These are phyloP conservation scores for Drosophila aldrichi DNA, from an alignment of 2,888 invertebrate genomes.

Conservation along the genomic window DNA sequence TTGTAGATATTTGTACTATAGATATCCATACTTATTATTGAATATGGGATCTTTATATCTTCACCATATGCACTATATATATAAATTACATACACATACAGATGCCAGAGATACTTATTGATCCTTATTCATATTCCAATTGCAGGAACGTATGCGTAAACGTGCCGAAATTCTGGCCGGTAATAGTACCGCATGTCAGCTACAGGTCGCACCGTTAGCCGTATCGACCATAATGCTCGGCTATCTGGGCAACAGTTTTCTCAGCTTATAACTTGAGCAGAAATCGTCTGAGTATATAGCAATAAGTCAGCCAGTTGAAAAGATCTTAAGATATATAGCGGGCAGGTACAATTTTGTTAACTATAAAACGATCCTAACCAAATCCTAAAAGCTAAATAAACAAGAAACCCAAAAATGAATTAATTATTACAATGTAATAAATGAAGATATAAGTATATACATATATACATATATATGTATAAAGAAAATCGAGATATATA, in stretches of 20 bases:
- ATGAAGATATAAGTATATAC: conserved; percentile 15
- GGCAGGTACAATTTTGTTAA: conserved; percentile 55
- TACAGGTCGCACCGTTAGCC: conserved; percentile 80
- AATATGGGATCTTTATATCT: too few relatives aligned
- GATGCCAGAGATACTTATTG: neutral
- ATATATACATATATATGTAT: neutral
- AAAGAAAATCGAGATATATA: too few relatives aligned
- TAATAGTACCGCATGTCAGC: conserved; percentile 85
- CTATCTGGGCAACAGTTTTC: conserved; percentile 78
- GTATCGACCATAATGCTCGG: conserved; percentile 82
- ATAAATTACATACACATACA: neutral
- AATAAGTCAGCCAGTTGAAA: conserved; percentile 24
- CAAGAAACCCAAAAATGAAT: conserved; percentile 18
- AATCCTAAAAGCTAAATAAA: conserved; percentile 15
- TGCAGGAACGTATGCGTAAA: conserved; percentile 87
- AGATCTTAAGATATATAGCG: conserved; percentile 41
- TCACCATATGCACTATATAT: neutral
- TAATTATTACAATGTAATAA: conserved; percentile 72
- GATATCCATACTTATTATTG: too few relatives aligned
- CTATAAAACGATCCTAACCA: conserved; percentile 11
- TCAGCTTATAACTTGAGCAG: conserved; percentile 83
- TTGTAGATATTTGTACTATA: too few relatives aligned
- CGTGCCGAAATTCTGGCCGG: conserved; percentile 88
- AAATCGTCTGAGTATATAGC: conserved; percentile 49
- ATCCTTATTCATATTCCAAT: conserved; percentile 2